Evolutionary conservation across 2,888 invertebrate species (phyloP).

Genomic region (Venusia cambrica): DNA sequence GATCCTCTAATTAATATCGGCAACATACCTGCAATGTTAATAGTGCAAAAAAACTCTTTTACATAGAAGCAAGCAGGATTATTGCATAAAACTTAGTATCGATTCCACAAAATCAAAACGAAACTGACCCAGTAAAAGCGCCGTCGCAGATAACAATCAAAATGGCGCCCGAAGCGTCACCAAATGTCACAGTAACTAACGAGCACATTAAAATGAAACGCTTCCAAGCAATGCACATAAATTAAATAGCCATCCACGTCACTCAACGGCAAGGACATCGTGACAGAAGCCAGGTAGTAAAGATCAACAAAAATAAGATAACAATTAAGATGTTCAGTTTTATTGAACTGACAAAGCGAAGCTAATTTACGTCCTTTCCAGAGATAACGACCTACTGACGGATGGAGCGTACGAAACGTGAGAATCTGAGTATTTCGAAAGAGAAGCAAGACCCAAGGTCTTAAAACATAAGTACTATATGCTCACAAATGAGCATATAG

Average conservation of each 20-base stretch:
- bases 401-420: conserved; percentile 16
- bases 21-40: too few relatives aligned
- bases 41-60: conserved; percentile 18
- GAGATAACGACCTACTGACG: conserved; percentile 15
- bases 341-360: conserved; percentile 73
- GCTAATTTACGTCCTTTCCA: conserved; percentile 66
- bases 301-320: conserved; percentile 76
- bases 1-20: too few relatives aligned
- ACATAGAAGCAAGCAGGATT: conserved; percentile 22
- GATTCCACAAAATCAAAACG: conserved; percentile 39
- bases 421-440: too few relatives aligned
- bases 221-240: conserved; percentile 70
- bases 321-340: conserved; percentile 76
- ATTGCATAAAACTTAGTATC: conserved; percentile 31
- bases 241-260: conserved; percentile 75
- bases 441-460: too few relatives aligned
- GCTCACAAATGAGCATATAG: too few relatives aligned
- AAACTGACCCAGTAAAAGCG: conserved; percentile 53
- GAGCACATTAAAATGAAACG: conserved; percentile 74
- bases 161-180: conserved; percentile 73
- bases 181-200: conserved; percentile 67
- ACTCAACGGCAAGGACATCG: conserved; percentile 58
- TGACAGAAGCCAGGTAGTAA: conserved; percentile 80
- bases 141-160: conserved; percentile 67
- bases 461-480: too few relatives aligned